Base-by-base conservation (phyloP, 2,888 invertebrate genomes). In the Drosophila gaucha region DNA sequence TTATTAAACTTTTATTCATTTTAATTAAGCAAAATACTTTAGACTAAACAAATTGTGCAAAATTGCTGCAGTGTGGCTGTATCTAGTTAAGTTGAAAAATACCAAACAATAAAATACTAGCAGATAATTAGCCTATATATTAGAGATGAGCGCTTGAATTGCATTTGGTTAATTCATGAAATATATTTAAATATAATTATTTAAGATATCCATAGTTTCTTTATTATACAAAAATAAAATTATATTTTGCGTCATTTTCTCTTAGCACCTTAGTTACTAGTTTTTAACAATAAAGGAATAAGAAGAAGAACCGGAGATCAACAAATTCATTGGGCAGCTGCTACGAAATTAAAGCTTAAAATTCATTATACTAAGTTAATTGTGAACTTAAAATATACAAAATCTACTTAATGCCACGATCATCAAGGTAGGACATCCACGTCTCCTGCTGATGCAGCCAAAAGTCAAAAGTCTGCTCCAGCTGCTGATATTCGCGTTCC, bases 391-490 rank as follows among this genome's bases (percentile, higher is more conserved):
- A 1, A 2, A 22, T 35, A 18, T 44, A 46, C 3, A 22, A 1
- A 12, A 6, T 14, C 5, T 6, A 38, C 36, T 66, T 70, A 9
- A 35, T 6, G n/a, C 8, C 31, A 18, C 18, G 12, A 6, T 26
- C 6, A 0, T 41, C 50, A n/a, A 73, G 22, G n/a, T 16, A 57
- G 1, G 24, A 3, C 24, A 60, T 10, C 59, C 59, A 59, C 2
- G 33, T 33, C 10, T 80, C 67, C 24, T 83, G 78, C 28, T 74
- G 68, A 4, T 68, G 39, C 22, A 77, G 22, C 71, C 75, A 89
- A 3, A 43, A 41, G 14, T 71, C 51, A 4, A 90, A 62, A 10
- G 60, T 69, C 10, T 67, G 58, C 58, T 89, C 76, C 20, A 89
- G 46, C 9, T 60, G 49, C 16, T 57, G 47, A 16, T 77, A 74